Conservation (phyloP, 2,113 vertebrate species). For the Hipposideros armiger region DNA sequence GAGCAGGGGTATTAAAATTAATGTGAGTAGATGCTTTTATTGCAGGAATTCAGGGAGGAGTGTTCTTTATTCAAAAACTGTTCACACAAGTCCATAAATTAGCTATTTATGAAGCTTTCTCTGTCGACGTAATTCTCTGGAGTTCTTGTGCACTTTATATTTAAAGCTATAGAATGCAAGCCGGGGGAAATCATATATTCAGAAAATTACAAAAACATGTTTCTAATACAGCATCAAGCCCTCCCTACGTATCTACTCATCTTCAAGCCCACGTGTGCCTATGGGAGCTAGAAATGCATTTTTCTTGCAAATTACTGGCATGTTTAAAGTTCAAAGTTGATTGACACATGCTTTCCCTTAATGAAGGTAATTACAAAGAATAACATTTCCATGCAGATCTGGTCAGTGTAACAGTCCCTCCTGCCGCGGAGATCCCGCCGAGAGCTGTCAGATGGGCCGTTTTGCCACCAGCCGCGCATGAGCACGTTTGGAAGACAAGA, state of each 20-base stretch:
- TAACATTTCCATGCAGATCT: slow-evolving; percentile 96
- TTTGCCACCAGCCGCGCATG: slow-evolving; percentile 87
- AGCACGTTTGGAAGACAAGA: slow-evolving; percentile 90
- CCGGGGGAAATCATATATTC: slow-evolving; percentile 13
- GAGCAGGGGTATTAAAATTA: slow-evolving; percentile 7
- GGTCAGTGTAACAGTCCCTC: slow-evolving; percentile 93
- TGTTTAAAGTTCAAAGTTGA: slow-evolving; percentile 94
- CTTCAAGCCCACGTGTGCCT: neutral
- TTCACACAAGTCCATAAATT: neutral
- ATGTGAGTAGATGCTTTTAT: neutral
- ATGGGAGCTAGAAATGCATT: slow-evolving; percentile 83
- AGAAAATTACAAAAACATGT: slow-evolving; percentile 25
- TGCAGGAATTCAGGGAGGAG: slow-evolving; percentile 3
- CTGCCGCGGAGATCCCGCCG: slow-evolving; percentile 85
- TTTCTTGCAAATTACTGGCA: slow-evolving; percentile 85
- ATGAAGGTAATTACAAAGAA: slow-evolving; percentile 99
- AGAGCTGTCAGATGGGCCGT: slow-evolving; percentile 91
- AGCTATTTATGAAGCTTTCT: slow-evolving; percentile 38
- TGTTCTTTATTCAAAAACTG: neutral
- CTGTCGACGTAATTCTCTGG: neutral
- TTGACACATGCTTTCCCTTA: slow-evolving; percentile 98
- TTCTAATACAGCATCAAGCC: neutral
- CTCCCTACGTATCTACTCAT: neutral
- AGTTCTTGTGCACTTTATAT: too few species aligned
- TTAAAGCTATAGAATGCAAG: slow-evolving; percentile 60